A percentile compares a stretch with the other conserved stretches of the same genome.
Conservation (phyloP, 2,888 invertebrate species). For the Darwinula stevensoni region DNA sequence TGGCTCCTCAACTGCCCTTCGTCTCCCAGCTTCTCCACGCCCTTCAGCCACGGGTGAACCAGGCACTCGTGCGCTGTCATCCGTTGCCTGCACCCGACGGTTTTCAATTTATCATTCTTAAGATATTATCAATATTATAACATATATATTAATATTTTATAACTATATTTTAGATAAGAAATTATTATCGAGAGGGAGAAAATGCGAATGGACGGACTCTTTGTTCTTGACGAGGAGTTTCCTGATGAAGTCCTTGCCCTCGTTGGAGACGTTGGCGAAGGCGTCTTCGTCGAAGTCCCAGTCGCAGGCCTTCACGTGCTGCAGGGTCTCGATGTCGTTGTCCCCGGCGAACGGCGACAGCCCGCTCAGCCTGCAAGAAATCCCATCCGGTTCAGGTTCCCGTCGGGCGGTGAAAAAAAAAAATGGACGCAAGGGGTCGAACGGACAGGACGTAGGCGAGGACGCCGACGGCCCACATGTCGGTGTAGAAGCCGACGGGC, state of each 20-base stretch:
- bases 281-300: conserved; percentile 97
- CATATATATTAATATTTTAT: too few relatives aligned
- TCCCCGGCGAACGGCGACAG: conserved; percentile 96
- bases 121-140: too few relatives aligned
- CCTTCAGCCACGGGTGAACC: conserved; percentile 76
- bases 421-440: not conserved
- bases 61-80: conserved; percentile 96
- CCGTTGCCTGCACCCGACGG: conserved; percentile 62
- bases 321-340: conserved; percentile 87
- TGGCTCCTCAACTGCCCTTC: conserved; percentile 48
- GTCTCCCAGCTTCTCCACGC: conserved; percentile 36
- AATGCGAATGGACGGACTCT: conserved; percentile 31
- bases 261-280: conserved; percentile 74
- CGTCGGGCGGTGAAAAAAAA: too few relatives aligned
- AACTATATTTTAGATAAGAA: too few relatives aligned
- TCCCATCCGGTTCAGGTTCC: too few relatives aligned
- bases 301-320: conserved; percentile 92
- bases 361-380: conserved; percentile 45
- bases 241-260: conserved; percentile 92
- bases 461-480: conserved; percentile 99
- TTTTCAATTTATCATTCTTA: too few relatives aligned
- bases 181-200: too few relatives aligned
- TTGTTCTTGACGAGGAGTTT: conserved; percentile 69
- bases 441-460: conserved; percentile 90
- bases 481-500: conserved; percentile 97